Evolutionary conservation across 2,888 invertebrate species (phyloP).

Genomic region (Ashinkailepas kermadecensis): DNA sequence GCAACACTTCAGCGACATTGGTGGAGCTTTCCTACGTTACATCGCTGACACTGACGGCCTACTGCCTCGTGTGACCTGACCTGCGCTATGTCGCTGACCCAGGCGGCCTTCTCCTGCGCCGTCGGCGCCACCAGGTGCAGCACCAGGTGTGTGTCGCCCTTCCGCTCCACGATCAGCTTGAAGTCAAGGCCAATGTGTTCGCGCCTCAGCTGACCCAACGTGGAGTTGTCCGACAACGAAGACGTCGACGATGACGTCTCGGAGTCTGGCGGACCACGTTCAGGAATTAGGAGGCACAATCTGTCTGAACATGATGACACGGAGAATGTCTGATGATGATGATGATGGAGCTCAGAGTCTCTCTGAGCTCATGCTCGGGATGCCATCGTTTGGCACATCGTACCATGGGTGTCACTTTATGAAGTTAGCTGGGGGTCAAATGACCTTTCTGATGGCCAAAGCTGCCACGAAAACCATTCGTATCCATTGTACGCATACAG

Average conservation of each 20-base stretch:
- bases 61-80: conserved; percentile 37
- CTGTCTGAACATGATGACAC: no score
- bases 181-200: conserved; percentile 59
- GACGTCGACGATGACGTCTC: conserved; percentile 45
- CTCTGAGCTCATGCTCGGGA: no score
- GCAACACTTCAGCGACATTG: no score
- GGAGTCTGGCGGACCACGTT: not conserved
- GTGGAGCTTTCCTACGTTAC: not conserved
- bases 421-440: no score
- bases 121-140: conserved; percentile 60
- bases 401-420: no score
- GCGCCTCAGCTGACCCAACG: conserved; percentile 35
- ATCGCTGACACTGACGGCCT: not conserved
- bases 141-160: conserved; percentile 55
- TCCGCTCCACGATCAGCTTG: conserved; percentile 61
- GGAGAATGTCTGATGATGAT: no score
- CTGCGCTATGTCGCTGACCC: conserved; percentile 87
- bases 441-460: no score
- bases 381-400: no score
- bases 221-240: conserved; percentile 46
- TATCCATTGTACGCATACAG: no score
- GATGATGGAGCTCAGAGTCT: no score
- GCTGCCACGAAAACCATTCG: no score
- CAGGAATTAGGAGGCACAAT: no score
- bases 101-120: conserved; percentile 80